phyloP scores from a whole-genome alignment of 1,140 invertebrate species.

The Forficula auricularia region DNA sequence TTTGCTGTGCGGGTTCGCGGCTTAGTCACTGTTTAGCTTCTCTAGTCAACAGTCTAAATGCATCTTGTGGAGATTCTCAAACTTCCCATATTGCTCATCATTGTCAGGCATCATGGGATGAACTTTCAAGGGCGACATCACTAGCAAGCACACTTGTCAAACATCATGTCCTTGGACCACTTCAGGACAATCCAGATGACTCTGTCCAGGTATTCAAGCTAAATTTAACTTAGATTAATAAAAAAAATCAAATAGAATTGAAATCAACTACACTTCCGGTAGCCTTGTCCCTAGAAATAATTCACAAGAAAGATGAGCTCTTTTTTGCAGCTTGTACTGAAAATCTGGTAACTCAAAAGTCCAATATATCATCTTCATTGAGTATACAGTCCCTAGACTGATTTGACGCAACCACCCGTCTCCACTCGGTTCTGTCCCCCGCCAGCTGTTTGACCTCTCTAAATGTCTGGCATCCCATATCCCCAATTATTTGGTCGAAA shows the following conservation, averaged over 20 bases:
- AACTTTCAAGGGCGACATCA: constrained; percentile 35
- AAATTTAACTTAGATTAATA: background rate
- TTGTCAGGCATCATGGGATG: constrained; percentile 38
- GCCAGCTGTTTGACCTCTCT: too few relatives aligned
- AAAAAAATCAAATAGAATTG: background rate
- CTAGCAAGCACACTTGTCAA: constrained; percentile 42
- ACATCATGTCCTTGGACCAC: constrained; percentile 28
- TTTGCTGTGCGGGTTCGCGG: constrained; percentile 38
- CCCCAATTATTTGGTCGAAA: too few relatives aligned
- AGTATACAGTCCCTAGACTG: too few relatives aligned
- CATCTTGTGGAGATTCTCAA: constrained; percentile 25
- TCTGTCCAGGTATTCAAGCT: constrained; percentile 8
- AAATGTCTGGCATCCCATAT: too few relatives aligned
- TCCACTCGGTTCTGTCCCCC: too few relatives aligned
- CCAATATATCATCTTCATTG: too few relatives aligned
- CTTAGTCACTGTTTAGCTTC: constrained; percentile 34
- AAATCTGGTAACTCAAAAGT: too few relatives aligned
- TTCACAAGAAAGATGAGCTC: too few relatives aligned
- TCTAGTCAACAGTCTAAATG: constrained; percentile 33
- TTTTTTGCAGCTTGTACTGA: too few relatives aligned
- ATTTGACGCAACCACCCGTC: too few relatives aligned
- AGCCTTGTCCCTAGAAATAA: too few relatives aligned
- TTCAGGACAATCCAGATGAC: constrained; percentile 5
- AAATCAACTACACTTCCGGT: too few relatives aligned
- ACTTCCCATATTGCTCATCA: constrained; percentile 26